Evolutionary conservation across 2,113 vertebrate genomes (phyloP).

Genomic region (Tychaedon coryphoeus): DNA sequence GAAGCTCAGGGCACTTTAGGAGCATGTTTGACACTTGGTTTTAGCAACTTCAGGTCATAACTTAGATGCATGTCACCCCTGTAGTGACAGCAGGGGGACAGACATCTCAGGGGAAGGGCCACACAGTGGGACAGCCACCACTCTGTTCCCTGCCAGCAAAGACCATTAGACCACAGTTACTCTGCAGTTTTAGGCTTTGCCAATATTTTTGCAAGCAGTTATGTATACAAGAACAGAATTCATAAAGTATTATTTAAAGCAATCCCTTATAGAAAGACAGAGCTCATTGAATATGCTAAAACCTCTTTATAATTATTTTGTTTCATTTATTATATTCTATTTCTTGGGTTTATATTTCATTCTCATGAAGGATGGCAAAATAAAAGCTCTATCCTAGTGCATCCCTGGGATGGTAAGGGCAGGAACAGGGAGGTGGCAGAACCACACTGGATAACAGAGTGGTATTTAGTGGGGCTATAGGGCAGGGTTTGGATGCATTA

Average conservation of each 20-base stretch:
- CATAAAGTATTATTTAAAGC: neutral
- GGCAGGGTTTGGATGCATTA: neutral
- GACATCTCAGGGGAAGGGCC: neutral
- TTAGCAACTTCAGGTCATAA: neutral
- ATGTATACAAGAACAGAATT: neutral
- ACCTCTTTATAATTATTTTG: neutral
- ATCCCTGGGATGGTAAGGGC: neutral
- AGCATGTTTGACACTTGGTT: neutral
- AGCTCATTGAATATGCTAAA: neutral
- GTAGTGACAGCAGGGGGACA: neutral
- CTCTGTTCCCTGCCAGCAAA: neutral
- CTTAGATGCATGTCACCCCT: neutral
- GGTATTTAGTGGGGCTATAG: fast-evolving
- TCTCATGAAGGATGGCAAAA: fast-evolving
- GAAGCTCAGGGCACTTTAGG: neutral
- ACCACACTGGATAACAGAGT: fast-evolving
- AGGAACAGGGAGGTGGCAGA: neutral
- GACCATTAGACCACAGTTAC: too few species aligned
- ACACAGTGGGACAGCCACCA: neutral
- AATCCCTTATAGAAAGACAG: neutral
- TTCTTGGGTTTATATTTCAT: neutral
- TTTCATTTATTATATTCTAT: neutral
- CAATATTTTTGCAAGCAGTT: too few species aligned
- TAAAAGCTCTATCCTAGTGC: neutral
- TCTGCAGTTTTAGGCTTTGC: too few species aligned